A percentile compares a stretch with the other conserved stretches of the same genome.
Evolutionary conservation across 2,113 vertebrate species (phyloP).

Genomic region (Turdus rufiventris): DNA sequence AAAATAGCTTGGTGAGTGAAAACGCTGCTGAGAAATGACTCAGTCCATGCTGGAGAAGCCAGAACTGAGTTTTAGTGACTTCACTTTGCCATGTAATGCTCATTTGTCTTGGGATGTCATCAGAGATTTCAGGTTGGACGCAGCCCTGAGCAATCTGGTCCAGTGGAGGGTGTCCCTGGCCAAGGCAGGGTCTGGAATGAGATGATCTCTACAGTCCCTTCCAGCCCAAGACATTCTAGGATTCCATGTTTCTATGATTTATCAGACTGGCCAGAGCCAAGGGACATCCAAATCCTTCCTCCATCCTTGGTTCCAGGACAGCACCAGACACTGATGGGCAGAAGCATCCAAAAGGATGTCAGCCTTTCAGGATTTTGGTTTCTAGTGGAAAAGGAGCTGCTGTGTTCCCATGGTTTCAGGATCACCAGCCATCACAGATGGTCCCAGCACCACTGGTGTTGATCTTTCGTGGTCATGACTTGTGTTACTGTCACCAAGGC

Average conservation of each 20-base stretch:
- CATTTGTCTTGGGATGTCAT: not conserved
- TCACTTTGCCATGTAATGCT: not conserved
- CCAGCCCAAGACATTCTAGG: not conserved
- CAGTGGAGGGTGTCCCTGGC: not conserved
- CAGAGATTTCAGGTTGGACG: not conserved
- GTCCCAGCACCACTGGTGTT: rapidly evolving
- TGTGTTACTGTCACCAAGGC: not conserved
- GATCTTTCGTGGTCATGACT: not conserved
- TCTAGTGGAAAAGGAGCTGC: not conserved
- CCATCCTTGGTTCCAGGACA: not conserved
- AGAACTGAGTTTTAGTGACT: not conserved
- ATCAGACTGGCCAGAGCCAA: not conserved
- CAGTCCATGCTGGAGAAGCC: not conserved
- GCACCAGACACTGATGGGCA: not conserved
- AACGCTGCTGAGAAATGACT: not conserved
- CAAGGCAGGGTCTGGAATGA: not conserved
- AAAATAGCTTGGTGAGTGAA: not conserved
- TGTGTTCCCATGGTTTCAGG: not conserved
- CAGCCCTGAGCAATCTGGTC: not conserved
- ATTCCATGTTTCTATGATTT: not conserved
- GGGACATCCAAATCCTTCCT: not conserved
- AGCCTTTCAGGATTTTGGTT: not conserved
- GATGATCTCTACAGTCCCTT: not conserved
- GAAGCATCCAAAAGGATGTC: not conserved
- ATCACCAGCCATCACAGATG: not conserved